A percentile compares a stretch with the other conserved stretches of the same genome.
These are phyloP conservation scores for Sclerurus mexicanus DNA, from an alignment of 2,113 vertebrate species.

Conservation along the genomic window DNA sequence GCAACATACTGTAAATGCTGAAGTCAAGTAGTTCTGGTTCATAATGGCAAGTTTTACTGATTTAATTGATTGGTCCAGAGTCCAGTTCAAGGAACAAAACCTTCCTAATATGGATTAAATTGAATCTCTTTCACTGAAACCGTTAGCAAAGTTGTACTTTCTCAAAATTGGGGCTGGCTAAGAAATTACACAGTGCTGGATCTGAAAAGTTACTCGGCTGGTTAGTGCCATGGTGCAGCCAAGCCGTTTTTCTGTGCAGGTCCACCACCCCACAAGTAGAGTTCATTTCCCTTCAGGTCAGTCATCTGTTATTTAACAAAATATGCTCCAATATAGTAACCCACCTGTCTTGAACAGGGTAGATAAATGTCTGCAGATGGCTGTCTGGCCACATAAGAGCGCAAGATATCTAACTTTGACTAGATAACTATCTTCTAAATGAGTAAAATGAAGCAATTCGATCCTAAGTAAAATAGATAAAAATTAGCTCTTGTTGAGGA, in stretches of 20 bases:
- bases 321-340: neutral
- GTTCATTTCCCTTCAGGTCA: neutral
- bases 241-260: neutral
- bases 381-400: neutral
- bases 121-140: neutral
- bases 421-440: neutral
- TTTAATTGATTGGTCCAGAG: neutral
- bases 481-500: neutral
- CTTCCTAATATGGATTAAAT: neutral
- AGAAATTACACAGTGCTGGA: neutral
- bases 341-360: neutral
- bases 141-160: neutral
- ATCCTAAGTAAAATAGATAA: neutral
- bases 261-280: neutral
- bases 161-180: neutral
- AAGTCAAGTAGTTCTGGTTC: neutral
- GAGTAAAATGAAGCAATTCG: neutral
- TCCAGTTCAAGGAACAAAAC: neutral
- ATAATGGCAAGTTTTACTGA: neutral
- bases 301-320: neutral
- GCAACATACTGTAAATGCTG: neutral
- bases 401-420: neutral
- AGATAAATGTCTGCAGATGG: neutral
- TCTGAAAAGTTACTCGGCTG: neutral
- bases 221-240: neutral